phyloP scores from a whole-genome alignment of 2,888 invertebrate species.

The Asteroscopus sphinx region DNA sequence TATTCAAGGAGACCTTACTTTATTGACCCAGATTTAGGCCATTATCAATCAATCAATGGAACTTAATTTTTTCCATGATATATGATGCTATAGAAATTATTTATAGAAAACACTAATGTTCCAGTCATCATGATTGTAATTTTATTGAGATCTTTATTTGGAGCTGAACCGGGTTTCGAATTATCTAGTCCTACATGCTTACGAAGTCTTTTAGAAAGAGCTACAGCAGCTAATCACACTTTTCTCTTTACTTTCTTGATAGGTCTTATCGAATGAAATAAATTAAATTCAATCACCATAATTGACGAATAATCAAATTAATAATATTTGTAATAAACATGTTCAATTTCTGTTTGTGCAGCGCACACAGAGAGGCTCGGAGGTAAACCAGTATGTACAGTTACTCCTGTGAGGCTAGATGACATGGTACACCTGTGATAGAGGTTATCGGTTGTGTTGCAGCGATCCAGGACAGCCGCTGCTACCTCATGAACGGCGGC shows the following conservation, averaged over 20 bases:
- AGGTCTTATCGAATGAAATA: no score
- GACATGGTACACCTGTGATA: neutral
- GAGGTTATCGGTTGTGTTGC: conserved; percentile 51
- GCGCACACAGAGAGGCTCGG: conserved; percentile 52
- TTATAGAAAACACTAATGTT: conserved; percentile 1
- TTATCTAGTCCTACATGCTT: neutral
- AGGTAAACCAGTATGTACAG: conserved; percentile 56
- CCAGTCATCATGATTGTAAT: neutral
- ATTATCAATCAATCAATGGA: conserved; percentile 12
- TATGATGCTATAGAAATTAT: conserved; percentile 11
- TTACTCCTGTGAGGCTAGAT: conserved; percentile 3
- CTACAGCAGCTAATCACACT: no score
- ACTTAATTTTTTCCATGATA: conserved; percentile 10
- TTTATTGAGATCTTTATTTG: neutral
- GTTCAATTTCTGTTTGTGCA: conserved; percentile 53
- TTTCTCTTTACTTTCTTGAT: no score
- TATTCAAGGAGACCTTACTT: conserved; percentile 27
- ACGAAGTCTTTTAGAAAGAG: no score
- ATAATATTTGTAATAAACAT: conserved; percentile 18
- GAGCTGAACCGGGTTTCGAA: no score
- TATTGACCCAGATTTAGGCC: conserved; percentile 41
- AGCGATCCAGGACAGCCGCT: conserved; percentile 95
- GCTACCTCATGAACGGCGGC: conserved; percentile 96
- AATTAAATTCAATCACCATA: no score
- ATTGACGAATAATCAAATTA: neutral